A percentile compares a stretch with the other conserved stretches of the same genome.
Conservation (phyloP, 2,113 vertebrate species). For the Thymallus thymallus region DNA sequence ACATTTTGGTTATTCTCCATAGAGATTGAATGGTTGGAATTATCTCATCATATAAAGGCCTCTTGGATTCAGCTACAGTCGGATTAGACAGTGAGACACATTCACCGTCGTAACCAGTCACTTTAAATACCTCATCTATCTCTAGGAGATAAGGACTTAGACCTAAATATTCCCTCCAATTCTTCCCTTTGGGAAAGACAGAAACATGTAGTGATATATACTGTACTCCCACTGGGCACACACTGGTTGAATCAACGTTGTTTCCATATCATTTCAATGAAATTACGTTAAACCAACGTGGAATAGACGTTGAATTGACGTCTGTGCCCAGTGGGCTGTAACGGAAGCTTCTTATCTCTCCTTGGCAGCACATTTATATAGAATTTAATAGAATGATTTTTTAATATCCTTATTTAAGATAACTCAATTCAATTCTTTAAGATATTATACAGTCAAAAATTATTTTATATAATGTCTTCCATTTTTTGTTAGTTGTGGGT, state of each 20-base stretch:
- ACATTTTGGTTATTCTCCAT: conserved; percentile 4
- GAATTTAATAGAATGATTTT: too few relatives aligned
- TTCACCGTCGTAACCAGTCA: conserved; percentile 6
- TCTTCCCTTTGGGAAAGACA: conserved; percentile 22
- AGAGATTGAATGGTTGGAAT: conserved; percentile 14
- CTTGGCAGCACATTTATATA: too few relatives aligned
- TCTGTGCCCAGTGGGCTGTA: neutral
- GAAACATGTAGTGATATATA: too few relatives aligned
- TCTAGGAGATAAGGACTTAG: conserved; percentile 19
- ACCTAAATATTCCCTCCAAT: conserved; percentile 21
- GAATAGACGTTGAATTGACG: too few relatives aligned
- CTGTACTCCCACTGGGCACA: neutral
- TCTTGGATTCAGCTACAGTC: conserved; percentile 29
- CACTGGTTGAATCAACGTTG: too few relatives aligned
- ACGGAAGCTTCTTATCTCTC: conserved; percentile 39
- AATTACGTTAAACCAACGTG: too few relatives aligned
- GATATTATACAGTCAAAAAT: conserved; percentile 7
- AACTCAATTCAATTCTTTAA: neutral
- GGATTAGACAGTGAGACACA: conserved; percentile 29
- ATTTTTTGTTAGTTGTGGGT: neutral
- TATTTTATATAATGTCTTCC: neutral
- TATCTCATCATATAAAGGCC: conserved; percentile 20
- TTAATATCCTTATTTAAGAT: neutral
- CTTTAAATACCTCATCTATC: conserved; percentile 33
- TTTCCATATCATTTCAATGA: too few relatives aligned